Evolutionary conservation across 2,113 vertebrate species (phyloP).

Genomic region (Ameiurus melas): DNA sequence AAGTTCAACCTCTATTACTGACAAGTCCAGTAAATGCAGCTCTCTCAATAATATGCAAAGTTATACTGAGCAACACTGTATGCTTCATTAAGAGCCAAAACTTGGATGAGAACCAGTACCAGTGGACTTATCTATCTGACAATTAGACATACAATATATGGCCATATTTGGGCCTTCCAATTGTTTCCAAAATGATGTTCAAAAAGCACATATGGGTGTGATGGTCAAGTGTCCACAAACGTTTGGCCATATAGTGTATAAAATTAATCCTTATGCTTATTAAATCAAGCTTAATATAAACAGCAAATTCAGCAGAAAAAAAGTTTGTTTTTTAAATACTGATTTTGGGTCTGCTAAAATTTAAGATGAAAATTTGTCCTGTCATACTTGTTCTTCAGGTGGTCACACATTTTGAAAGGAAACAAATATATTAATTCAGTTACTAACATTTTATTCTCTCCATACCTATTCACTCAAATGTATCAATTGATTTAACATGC

Average conservation of each 20-base stretch:
- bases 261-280: neutral
- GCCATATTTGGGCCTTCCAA: neutral
- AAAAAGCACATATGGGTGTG: neutral
- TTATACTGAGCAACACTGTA: neutral
- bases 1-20: constrained; percentile 1
- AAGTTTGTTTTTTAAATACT: neutral
- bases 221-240: neutral
- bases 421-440: neutral
- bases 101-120: neutral
- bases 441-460: neutral
- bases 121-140: neutral
- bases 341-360: neutral
- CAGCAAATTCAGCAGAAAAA: neutral
- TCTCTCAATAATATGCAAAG: too few species aligned
- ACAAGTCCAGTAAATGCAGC: neutral
- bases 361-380: neutral
- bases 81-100: neutral
- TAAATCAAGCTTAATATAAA: neutral
- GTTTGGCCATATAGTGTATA: neutral
- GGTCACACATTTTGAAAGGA: neutral
- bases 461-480: neutral
- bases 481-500: neutral
- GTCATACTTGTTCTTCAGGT: neutral
- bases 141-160: neutral
- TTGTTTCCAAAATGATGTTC: neutral